phyloP scores from a whole-genome alignment of 2,888 invertebrate genomes.

The Empis livida region DNA sequence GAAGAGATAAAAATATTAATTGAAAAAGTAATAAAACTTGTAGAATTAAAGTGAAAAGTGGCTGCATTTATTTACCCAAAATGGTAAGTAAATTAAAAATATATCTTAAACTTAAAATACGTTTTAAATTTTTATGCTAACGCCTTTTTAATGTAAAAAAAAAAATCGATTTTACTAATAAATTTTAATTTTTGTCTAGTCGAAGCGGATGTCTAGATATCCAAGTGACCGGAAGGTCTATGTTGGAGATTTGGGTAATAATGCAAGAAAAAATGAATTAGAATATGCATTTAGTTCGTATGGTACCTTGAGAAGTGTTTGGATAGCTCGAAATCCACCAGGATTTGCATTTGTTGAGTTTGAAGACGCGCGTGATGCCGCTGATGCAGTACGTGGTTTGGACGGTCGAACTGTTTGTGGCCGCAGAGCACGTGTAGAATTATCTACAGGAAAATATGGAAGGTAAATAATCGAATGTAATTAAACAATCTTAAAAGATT shows the following conservation, averaged over 20 bases:
- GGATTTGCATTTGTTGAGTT: constrained; percentile 93
- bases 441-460: constrained; percentile 71
- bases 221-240: constrained; percentile 87
- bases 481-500: no score
- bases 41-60: no score
- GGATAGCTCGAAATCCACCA: constrained; percentile 90
- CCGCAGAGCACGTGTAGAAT: constrained; percentile 77
- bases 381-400: constrained; percentile 67
- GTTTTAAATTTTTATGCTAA: no score
- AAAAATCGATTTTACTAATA: no score
- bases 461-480: constrained; percentile 20
- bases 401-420: constrained; percentile 81
- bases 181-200: constrained; percentile 8
- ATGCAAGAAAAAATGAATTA: constrained; percentile 82
- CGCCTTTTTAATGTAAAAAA: no score
- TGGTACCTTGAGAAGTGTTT: constrained; percentile 84
- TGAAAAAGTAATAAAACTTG: no score
- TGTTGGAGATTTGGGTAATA: constrained; percentile 86
- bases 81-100: no score
- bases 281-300: constrained; percentile 90
- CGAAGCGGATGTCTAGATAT: constrained; percentile 55
- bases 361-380: constrained; percentile 80
- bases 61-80: no score
- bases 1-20: no score
- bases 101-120: no score